Percentiles rank a stretch among this genome's conserved stretches.
Conservation (phyloP, 2,888 invertebrate genomes). For the Acrobasis consociella region DNA sequence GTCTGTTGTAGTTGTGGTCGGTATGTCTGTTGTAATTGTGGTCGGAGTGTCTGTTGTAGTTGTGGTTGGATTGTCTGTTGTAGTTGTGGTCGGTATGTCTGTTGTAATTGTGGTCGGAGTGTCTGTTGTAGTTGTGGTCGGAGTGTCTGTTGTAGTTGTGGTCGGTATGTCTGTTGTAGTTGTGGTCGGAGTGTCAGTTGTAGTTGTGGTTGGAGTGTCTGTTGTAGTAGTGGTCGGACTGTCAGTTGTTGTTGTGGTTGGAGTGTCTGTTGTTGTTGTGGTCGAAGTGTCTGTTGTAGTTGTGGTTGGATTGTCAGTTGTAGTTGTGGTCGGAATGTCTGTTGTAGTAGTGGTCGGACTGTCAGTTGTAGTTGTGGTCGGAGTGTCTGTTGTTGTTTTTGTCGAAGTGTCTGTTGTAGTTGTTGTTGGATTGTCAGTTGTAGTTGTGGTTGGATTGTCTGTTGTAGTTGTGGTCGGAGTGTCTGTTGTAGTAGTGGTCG, state of each 20-base stretch:
- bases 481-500: background rate
- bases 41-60: background rate
- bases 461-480: constrained; percentile 6
- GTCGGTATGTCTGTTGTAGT: background rate
- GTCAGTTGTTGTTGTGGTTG: background rate
- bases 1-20: background rate
- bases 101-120: background rate
- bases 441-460: background rate
- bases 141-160: constrained; percentile 7
- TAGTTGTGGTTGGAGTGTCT: background rate
- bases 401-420: background rate
- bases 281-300: background rate
- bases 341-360: background rate
- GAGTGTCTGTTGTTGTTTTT: background rate
- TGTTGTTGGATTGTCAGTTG: background rate
- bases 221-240: background rate
- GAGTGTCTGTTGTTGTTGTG: background rate
- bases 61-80: background rate
- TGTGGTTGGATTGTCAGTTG: background rate
- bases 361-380: background rate
- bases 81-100: background rate
- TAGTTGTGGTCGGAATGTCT: background rate
- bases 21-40: background rate
- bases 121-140: background rate
- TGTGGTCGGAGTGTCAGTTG: background rate